Percentiles rank a stretch among this genome's conserved stretches.
These are phyloP conservation scores for Xenotilapia caudafasciata DNA, from an alignment of 2,113 vertebrate species.

Conservation along the genomic window DNA sequence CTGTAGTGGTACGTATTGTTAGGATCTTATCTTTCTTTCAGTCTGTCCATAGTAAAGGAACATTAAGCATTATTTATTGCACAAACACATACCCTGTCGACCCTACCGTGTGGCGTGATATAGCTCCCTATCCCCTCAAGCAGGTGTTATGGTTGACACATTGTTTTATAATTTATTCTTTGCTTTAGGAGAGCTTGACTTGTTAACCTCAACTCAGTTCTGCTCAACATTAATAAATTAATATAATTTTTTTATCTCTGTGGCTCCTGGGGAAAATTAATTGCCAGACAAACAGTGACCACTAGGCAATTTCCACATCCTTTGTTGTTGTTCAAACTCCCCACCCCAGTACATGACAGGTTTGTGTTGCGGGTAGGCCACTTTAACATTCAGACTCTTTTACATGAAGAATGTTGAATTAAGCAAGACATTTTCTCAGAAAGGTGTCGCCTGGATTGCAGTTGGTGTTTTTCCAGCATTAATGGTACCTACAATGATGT, in stretches of 20 bases:
- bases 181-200: neutral
- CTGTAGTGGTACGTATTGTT: neutral
- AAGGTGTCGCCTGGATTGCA: neutral
- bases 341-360: neutral
- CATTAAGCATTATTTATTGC: neutral
- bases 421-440: neutral
- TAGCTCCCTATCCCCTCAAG: neutral
- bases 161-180: neutral
- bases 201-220: neutral
- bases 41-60: neutral
- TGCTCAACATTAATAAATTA: neutral
- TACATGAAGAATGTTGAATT: neutral
- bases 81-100: neutral
- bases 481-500: neutral
- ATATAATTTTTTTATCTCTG: neutral
- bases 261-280: neutral
- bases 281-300: neutral
- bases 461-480: neutral
- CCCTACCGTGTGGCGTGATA: neutral
- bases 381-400: neutral
- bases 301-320: neutral
- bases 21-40: neutral
- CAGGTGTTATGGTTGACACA: neutral
- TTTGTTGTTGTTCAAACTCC: neutral
- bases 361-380: fast-evolving